phyloP scores from a whole-genome alignment of 2,113 vertebrate species.

The Atherinomorus stipes region DNA sequence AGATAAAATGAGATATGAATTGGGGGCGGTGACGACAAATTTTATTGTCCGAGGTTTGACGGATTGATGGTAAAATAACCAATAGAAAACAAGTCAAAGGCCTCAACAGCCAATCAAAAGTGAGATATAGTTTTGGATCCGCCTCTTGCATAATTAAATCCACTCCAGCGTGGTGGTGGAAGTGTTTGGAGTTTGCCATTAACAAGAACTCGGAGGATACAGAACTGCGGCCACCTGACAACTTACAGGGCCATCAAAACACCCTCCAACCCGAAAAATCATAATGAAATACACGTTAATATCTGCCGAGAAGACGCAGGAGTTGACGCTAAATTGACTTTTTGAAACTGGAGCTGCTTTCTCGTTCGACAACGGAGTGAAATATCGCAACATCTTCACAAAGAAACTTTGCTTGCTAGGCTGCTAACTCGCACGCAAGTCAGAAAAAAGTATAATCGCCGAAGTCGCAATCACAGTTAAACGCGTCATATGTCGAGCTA shows the following conservation, averaged over 20 bases:
- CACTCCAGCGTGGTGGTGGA: conserved; percentile 69
- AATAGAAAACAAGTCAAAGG: conserved; percentile 36
- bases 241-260: conserved; percentile 31
- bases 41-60: conserved; percentile 29
- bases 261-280: conserved; percentile 8
- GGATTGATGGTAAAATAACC: conserved; percentile 61
- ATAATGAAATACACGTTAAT: conserved; percentile 31
- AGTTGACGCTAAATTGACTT: conserved; percentile 48
- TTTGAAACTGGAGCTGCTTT: conserved; percentile 64
- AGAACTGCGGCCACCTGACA: conserved; percentile 10
- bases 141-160: conserved; percentile 69
- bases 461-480: conserved; percentile 4
- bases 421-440: conserved; percentile 71
- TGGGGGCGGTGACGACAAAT: conserved; percentile 46
- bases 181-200: conserved; percentile 57
- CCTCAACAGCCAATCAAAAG: conserved; percentile 64
- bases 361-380: conserved; percentile 62
- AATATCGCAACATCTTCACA: conserved; percentile 76
- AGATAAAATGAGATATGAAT: conserved; percentile 30
- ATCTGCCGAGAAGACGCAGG: conserved; percentile 33
- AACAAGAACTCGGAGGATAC: not conserved
- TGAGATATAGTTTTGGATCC: not conserved
- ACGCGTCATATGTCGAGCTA: conserved; percentile 22
- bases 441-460: conserved; percentile 30
- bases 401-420: conserved; percentile 80